Percentiles rank a stretch among this genome's conserved stretches.
Conservation (phyloP, 2,888 invertebrate genomes). For the Anticlea derivata region DNA sequence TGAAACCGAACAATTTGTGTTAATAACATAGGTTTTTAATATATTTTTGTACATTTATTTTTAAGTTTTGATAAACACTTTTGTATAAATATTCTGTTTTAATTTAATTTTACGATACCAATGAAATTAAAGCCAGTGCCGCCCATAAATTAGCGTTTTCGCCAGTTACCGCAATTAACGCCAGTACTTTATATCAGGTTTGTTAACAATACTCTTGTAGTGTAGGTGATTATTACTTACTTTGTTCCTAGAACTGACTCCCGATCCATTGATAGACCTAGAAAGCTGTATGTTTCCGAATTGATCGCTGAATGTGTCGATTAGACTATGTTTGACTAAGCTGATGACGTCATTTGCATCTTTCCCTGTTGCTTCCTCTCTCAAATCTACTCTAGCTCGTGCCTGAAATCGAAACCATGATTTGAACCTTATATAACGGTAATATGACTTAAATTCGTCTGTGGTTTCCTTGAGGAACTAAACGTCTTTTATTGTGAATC, state of each 20-base stretch:
- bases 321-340: constrained; percentile 91
- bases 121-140: no score
- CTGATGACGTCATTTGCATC: constrained; percentile 95
- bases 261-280: constrained; percentile 88
- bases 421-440: background rate
- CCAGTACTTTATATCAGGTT: no score
- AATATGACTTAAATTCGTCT: no score
- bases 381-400: constrained; percentile 93
- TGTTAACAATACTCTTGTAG: no score
- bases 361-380: constrained; percentile 89
- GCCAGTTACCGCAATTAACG: no score
- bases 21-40: background rate
- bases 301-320: constrained; percentile 90
- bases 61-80: no score
- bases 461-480: background rate
- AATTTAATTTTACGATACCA: no score
- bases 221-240: constrained; percentile 60
- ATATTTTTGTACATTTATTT: background rate
- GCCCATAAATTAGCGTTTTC: no score
- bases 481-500: background rate
- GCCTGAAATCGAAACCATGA: constrained; percentile 83
- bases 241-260: constrained; percentile 88
- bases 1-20: constrained; percentile 54
- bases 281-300: constrained; percentile 85
- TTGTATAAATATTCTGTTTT: no score